These are phyloP conservation scores for Harpagoxenus sublaevis DNA, from an alignment of 2,888 invertebrate species.

Conservation along the genomic window DNA sequence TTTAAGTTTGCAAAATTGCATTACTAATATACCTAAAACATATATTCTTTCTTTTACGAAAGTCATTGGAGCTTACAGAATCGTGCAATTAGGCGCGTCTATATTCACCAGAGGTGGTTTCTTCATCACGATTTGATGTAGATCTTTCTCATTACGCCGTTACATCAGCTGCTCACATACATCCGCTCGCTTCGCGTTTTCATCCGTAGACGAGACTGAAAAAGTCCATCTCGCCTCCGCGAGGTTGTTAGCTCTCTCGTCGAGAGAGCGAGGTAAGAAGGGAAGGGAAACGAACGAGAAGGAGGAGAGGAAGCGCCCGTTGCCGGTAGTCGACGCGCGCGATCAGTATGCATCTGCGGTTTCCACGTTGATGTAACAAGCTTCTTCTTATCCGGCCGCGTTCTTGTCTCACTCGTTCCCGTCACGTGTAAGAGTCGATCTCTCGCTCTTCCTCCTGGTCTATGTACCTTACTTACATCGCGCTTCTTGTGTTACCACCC, in stretches of 20 bases:
- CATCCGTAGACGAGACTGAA: slow-evolving; percentile 31
- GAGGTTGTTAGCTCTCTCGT: slow-evolving; percentile 19
- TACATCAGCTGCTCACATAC: slow-evolving; percentile 26
- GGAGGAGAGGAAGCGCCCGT: slow-evolving; percentile 11
- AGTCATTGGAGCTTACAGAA: slow-evolving; percentile 29
- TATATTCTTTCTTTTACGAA: slow-evolving; percentile 1
- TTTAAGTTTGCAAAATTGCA: neutral
- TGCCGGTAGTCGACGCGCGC: slow-evolving; percentile 28
- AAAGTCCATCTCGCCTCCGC: slow-evolving; percentile 40
- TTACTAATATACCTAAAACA: neutral
- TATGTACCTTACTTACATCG: slow-evolving; percentile 37
- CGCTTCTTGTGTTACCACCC: slow-evolving; percentile 39
- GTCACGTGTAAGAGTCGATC: slow-evolving; percentile 8
- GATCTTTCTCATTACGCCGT: slow-evolving; percentile 45
- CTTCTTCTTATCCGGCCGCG: slow-evolving; percentile 56
- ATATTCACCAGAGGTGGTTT: slow-evolving; percentile 19
- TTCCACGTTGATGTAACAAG: slow-evolving; percentile 78
- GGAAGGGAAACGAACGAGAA: neutral
- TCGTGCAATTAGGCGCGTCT: slow-evolving; percentile 38
- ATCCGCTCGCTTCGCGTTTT: slow-evolving; percentile 11
- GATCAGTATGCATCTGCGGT: slow-evolving; percentile 82
- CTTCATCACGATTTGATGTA: slow-evolving; percentile 35
- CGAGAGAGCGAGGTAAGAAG: neutral
- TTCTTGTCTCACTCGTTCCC: slow-evolving; percentile 49
- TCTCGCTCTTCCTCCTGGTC: slow-evolving; percentile 1